Evolutionary conservation across 1,140 invertebrate species (phyloP).

Genomic region (Cotesia typhae): DNA sequence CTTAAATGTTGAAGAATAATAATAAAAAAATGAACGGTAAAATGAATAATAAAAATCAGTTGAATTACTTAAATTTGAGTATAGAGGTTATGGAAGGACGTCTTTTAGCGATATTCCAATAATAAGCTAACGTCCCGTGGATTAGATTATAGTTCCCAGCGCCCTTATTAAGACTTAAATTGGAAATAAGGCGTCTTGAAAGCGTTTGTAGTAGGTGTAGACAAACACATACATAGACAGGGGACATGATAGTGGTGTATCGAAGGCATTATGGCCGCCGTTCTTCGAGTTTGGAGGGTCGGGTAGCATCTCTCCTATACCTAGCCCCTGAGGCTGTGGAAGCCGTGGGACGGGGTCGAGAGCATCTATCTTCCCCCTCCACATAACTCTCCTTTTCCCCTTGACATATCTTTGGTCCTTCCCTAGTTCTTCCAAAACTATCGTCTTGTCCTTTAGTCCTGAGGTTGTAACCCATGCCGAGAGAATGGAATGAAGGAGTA

Average conservation of each 20-base stretch:
- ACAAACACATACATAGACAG: constrained; percentile 43
- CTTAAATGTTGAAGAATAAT: too few species aligned
- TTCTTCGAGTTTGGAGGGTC: constrained; percentile 60
- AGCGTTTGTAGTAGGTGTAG: constrained; percentile 12
- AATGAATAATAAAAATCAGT: constrained; percentile 12
- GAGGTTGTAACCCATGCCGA: constrained; percentile 48
- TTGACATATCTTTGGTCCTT: constrained; percentile 38
- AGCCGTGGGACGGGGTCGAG: constrained; percentile 55
- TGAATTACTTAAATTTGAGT: neutral
- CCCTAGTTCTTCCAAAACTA: constrained; percentile 20
- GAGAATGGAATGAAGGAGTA: constrained; percentile 37
- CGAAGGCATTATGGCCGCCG: constrained; percentile 62
- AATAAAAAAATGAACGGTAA: constrained; percentile 7
- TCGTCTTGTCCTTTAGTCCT: constrained; percentile 5
- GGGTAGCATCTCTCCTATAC: constrained; percentile 45
- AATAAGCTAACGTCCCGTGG: constrained; percentile 54
- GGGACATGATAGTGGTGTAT: constrained; percentile 51
- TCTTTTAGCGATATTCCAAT: constrained; percentile 38
- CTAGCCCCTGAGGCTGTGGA: constrained; percentile 33
- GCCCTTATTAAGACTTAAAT: constrained; percentile 64
- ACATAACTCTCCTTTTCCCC: constrained; percentile 41
- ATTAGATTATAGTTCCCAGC: constrained; percentile 56
- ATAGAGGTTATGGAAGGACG: neutral
- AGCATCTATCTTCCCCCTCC: constrained; percentile 64
- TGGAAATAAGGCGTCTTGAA: constrained; percentile 45